phyloP scores from a whole-genome alignment of 2,113 vertebrate genomes.

The Rhabdomys dilectus region DNA sequence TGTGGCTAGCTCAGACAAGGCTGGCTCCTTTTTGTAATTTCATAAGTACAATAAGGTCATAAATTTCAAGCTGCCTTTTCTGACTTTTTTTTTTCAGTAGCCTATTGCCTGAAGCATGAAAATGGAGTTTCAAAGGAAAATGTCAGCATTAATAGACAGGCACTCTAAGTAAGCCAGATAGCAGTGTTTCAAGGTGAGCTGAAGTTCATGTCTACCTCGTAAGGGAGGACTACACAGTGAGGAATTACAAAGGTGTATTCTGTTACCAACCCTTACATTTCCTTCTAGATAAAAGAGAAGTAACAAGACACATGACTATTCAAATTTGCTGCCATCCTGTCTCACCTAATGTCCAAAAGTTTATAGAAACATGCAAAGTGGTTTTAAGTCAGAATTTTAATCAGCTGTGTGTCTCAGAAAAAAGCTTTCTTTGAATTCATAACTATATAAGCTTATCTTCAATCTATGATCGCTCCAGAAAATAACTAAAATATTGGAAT shows the following conservation, averaged over 20 bases:
- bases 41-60: constrained; percentile 75
- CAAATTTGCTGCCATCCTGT: neutral
- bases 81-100: neutral
- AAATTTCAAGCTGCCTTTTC: constrained; percentile 71
- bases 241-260: constrained; percentile 21
- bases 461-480: neutral
- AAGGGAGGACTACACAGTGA: neutral
- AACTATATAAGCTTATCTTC: neutral
- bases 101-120: constrained; percentile 64
- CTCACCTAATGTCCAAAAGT: neutral
- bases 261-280: neutral
- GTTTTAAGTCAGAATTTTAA: neutral
- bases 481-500: neutral
- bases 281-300: neutral
- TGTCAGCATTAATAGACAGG: constrained; percentile 62
- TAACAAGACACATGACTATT: neutral
- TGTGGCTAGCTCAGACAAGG: constrained; percentile 66
- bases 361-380: neutral
- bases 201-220: constrained; percentile 2
- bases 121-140: constrained; percentile 71
- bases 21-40: constrained; percentile 80
- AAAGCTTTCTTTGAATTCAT: neutral
- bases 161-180: constrained; percentile 28
- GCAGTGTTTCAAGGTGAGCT: constrained; percentile 56
- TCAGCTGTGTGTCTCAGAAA: neutral